A percentile compares a stretch with the other conserved stretches of the same genome.
Conservation (phyloP, 2,797 vertebrate species). For the Anisognathus igniventris region DNA sequence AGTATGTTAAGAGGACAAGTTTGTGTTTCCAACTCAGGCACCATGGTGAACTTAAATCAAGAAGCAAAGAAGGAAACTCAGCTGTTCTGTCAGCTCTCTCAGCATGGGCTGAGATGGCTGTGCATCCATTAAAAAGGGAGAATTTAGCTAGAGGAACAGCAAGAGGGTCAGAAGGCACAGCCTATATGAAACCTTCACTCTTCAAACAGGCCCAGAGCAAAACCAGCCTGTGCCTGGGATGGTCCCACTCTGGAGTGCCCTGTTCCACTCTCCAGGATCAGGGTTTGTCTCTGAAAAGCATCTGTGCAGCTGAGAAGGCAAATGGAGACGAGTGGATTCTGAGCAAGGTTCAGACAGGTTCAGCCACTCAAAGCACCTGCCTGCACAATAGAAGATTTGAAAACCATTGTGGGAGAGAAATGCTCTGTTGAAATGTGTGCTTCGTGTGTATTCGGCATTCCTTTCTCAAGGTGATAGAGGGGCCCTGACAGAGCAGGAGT, state of each 20-base stretch:
- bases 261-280: neutral
- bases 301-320: neutral
- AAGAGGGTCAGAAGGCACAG: neutral
- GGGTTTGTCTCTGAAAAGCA: neutral
- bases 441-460: neutral
- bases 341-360: neutral
- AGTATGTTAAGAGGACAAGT: neutral
- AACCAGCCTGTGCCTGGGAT: neutral
- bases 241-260: fast-evolving
- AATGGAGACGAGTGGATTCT: neutral
- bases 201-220: neutral
- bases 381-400: neutral
- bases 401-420: neutral
- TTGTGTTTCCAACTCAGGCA: neutral
- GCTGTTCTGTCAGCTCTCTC: neutral
- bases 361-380: neutral
- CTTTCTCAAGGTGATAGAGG: neutral
- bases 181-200: neutral
- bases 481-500: neutral
- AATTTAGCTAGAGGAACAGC: neutral
- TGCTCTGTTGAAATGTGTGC: neutral
- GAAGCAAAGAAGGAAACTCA: neutral
- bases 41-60: neutral
- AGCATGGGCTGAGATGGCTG: neutral
- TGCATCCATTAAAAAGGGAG: neutral